Base-by-base conservation (phyloP, 2,888 invertebrate genomes). In the Rotaria sp. region DNA sequence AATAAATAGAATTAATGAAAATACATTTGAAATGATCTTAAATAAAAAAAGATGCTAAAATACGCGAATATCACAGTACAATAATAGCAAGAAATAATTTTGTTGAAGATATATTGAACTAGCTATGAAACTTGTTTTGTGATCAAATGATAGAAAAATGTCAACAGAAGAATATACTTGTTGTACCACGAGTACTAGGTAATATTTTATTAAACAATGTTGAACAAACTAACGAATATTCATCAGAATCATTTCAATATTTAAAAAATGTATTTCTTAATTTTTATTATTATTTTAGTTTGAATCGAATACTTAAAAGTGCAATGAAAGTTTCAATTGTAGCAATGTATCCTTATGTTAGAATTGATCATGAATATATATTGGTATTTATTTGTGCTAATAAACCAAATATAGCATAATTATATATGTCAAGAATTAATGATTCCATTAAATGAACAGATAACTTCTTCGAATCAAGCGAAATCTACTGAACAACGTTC, bases 311-410 rank as follows among this genome's bases (percentile, higher is more conserved):
- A 55, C 21, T 84, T 0, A 84, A 84, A 84, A 55, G 84, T 52
- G 84, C 38, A 10, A 84, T 84, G 84, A 50, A 55, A 84, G 84
- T 84, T 35, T 38, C 41, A 3, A 52, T 38, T 10, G 38, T 84
- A 38, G 52, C 84, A 18, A 84, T 52, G 55, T 21, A 24, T 38
- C 24, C 52, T 8, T 35, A n/a, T 52, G 35, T 84, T 35, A 50
- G 35, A 50, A 35, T 18, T 84, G 84, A 84, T 52, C 3, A 52
- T 35, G 52, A 84, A 52, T 50, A 35, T 50, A 11, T 24, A 2
- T 84, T 84, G n/a, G 84, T 52, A 13, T 38, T 84, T 35, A 30
- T 84, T 26, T 84, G 84, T 84, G 84, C 84, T 26, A 50, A 84
- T 50, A 84, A 84, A 45, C 84, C 84, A 35, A 84, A 35, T 10